These are phyloP conservation scores for Procavia capensis DNA, from an alignment of 2,113 vertebrate species.

Conservation along the genomic window DNA sequence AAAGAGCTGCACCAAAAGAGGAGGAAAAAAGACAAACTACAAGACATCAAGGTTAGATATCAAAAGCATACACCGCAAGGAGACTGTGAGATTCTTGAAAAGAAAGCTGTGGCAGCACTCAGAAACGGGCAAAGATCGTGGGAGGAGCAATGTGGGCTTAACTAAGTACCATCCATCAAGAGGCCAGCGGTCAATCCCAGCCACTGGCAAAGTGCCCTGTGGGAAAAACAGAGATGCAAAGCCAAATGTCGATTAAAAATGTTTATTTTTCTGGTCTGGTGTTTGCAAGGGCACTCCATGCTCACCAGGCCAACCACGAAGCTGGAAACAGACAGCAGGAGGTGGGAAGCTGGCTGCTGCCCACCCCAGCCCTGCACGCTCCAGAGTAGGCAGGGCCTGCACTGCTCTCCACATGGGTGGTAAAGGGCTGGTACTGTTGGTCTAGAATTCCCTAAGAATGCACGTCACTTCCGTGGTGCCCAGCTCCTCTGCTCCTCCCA, in stretches of 20 bases:
- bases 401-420: neutral
- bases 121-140: neutral
- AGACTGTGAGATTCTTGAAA: neutral
- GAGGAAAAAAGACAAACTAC: neutral
- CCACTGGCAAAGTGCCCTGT: neutral
- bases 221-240: constrained; percentile 47
- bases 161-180: neutral
- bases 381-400: constrained; percentile 23
- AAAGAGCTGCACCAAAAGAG: neutral
- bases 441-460: neutral
- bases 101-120: neutral
- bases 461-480: neutral
- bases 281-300: constrained; percentile 9
- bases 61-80: neutral
- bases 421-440: neutral
- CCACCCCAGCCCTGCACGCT: neutral
- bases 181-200: constrained; percentile 22
- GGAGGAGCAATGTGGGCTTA: neutral
- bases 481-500: neutral
- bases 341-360: neutral
- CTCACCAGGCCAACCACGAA: neutral
- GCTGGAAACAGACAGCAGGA: neutral
- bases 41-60: neutral
- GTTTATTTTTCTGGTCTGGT: constrained; percentile 76
- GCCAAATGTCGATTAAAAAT: constrained; percentile 60